Percentiles rank a stretch among this genome's conserved stretches.
Conservation (phyloP, 2,797 vertebrate species). For the Hypotaenidia okinawae region DNA sequence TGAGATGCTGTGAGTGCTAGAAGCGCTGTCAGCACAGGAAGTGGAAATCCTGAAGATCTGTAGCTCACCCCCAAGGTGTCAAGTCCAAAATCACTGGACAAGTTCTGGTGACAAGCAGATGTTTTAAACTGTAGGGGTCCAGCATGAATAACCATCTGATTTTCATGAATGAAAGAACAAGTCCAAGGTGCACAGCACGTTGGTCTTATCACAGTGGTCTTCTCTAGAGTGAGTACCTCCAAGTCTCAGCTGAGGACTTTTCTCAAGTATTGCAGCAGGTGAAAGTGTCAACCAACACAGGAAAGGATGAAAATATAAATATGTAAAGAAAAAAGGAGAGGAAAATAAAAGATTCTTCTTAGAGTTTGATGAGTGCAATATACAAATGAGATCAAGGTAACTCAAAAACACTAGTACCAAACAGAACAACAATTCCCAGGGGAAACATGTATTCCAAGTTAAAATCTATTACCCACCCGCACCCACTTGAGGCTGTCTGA, state of each 20-base stretch:
- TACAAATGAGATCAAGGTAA: background rate
- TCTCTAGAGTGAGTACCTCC: background rate
- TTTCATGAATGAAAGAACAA: background rate
- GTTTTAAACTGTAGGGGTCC: background rate
- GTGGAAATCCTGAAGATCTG: background rate
- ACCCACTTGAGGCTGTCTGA: background rate
- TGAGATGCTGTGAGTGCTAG: background rate
- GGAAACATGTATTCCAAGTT: background rate
- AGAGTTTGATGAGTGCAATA: background rate
- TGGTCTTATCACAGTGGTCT: background rate
- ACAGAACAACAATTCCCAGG: background rate
- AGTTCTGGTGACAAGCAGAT: slow-evolving; percentile 22
- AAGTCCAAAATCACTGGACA: background rate
- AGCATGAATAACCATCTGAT: background rate
- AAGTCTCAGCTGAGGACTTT: background rate
- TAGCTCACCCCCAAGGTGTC: background rate
- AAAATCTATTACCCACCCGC: background rate
- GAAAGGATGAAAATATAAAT: background rate
- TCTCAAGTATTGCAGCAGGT: background rate
- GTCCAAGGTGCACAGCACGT: background rate
- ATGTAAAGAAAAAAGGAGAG: background rate
- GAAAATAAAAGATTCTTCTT: background rate
- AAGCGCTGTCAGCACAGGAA: background rate
- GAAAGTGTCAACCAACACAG: background rate
- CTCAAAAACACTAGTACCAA: background rate